A percentile compares a stretch with the other conserved stretches of the same genome.
Evolutionary conservation across 2,888 invertebrate species (phyloP).

Genomic region (Colletes collaris): DNA sequence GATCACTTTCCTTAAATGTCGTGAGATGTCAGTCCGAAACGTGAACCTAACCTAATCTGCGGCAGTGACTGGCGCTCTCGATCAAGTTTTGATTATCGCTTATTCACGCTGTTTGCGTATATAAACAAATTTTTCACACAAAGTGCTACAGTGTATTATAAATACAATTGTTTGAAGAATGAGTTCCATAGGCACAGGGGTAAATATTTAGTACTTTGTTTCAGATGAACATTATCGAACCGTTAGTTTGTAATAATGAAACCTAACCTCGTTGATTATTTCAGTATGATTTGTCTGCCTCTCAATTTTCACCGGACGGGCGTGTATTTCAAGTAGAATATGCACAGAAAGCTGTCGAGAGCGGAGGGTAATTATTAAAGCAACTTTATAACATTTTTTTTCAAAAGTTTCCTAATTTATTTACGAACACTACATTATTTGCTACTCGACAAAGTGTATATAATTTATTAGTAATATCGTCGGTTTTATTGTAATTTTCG

Average conservation of each 20-base stretch:
- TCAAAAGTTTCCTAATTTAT: neutral
- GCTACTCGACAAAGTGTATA: neutral
- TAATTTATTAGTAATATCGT: neutral
- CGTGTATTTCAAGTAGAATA: constrained; percentile 99
- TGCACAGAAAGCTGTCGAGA: constrained; percentile 99
- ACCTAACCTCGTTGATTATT: constrained; percentile 79
- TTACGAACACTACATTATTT: neutral
- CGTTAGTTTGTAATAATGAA: constrained; percentile 34
- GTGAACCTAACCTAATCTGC: constrained; percentile 24
- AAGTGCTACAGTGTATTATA: constrained; percentile 33
- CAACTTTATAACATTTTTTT: neutral
- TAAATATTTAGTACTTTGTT: constrained; percentile 84
- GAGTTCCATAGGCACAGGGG: constrained; percentile 98
- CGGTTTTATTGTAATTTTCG: neutral
- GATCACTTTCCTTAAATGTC: neutral
- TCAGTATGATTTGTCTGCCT: constrained; percentile 99
- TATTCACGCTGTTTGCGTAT: constrained; percentile 73
- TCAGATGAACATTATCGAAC: constrained; percentile 28
- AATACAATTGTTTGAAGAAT: constrained; percentile 84
- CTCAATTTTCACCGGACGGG: constrained; percentile 99
- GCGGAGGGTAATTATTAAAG: constrained; percentile 88
- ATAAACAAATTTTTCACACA: constrained; percentile 65
- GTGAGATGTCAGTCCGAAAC: constrained; percentile 26
- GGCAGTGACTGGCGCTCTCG: constrained; percentile 58
- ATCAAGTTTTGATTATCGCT: constrained; percentile 75